Evolutionary conservation across 2,888 invertebrate species (phyloP), one percentile per base, ranked within the genome.

Genomic region (Athetis lepigone): DNA sequence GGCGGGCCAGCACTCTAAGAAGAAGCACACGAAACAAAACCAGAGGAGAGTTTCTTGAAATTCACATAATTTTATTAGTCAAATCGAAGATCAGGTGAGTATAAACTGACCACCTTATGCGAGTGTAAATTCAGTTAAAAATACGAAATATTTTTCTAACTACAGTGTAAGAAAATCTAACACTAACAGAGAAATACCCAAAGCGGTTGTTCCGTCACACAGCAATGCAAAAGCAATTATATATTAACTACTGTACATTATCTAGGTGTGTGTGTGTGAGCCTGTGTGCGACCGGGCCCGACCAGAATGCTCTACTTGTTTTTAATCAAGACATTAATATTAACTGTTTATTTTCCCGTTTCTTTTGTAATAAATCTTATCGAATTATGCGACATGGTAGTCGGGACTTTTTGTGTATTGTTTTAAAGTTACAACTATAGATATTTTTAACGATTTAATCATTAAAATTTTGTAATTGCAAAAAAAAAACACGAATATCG

Each of bases 291-390:
- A 70, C 65, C 62, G 23, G 54, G 47, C 64, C 42, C 23, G 61
- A 67, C 75, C 42, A 68, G 73, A 80, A 66, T 79, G 74, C 80
- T 70, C 73, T 74, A 83, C 79, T 81, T 81, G 82, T 84, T 83
- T 75, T 74, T 80, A 83, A 84, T 84, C 83, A 82, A 82, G 79
- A 81, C 75, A 81, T 83, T 70, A 33, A 33, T 77, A 84, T 80
- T 77, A 77, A 71, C 75, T 47, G 75, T 77, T 71, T 62, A 74
- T 79, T 81, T 83, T 83, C 80, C 82, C 76, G 82, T 82, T 83
- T 79, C 64, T 77, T 74, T 73, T 72, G 78, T 76, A 74, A 79
- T 76, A 69, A 74, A 81, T 80, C 79, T 83, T 75, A 83, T 79
- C 74, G 67, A 54, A 72, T 69, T 73, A 74, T 60, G 75, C 66